phyloP scores from a whole-genome alignment of 1,140 invertebrate genomes.

The Leptinotarsa defecta region DNA sequence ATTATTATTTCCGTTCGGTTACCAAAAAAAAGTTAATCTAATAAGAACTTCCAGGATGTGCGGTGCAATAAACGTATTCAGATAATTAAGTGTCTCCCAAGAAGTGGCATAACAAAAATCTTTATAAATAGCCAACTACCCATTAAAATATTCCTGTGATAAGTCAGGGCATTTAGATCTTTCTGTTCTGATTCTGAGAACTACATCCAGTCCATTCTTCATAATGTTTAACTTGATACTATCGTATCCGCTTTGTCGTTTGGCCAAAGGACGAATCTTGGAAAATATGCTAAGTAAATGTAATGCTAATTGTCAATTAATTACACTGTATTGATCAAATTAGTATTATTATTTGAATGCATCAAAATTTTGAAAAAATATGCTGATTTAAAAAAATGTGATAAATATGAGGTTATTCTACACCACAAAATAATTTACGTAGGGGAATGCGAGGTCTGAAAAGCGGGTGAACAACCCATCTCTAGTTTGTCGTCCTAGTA shows the following conservation, averaged over 20 bases:
- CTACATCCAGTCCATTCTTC: neutral
- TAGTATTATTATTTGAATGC: too few relatives aligned
- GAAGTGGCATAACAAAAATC: neutral
- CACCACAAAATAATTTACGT: too few relatives aligned
- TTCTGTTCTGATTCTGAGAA: neutral
- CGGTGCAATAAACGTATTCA: conserved; percentile 5
- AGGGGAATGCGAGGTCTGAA: too few relatives aligned
- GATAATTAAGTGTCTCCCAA: neutral
- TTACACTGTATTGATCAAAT: too few relatives aligned
- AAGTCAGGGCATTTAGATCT: neutral
- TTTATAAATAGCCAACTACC: neutral
- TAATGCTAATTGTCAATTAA: too few relatives aligned
- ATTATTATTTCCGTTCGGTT: neutral
- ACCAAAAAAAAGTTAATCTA: neutral
- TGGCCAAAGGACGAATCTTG: neutral
- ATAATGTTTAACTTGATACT: too few relatives aligned
- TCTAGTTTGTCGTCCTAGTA: too few relatives aligned
- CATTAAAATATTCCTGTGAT: neutral
- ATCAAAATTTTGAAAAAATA: too few relatives aligned
- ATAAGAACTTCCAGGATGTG: conserved; percentile 8
- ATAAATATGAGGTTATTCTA: too few relatives aligned
- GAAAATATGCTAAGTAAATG: neutral
- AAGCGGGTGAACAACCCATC: too few relatives aligned
- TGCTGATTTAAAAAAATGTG: too few relatives aligned
- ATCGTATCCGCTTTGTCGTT: neutral